Percentiles rank a stretch among this genome's conserved stretches.
Evolutionary conservation across 2,113 vertebrate species (phyloP).

Genomic region (Catharus bicknelli): DNA sequence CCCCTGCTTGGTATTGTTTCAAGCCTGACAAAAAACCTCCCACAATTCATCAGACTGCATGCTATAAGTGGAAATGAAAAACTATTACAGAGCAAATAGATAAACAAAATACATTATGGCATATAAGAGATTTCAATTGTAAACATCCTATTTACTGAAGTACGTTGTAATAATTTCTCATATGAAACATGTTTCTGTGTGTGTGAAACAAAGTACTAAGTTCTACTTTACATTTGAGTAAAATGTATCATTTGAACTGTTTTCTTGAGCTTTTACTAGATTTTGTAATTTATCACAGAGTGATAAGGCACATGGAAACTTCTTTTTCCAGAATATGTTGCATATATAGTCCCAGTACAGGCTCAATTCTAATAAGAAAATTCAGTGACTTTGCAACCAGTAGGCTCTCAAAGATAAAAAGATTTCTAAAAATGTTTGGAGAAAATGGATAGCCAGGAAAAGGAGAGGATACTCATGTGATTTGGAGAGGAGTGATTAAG

Average conservation of each 20-base stretch:
- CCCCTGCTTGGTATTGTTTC: neutral
- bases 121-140: neutral
- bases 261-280: neutral
- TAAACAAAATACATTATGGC: neutral
- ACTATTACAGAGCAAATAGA: neutral
- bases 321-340: neutral
- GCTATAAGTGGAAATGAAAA: neutral
- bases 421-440: accelerated
- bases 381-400: neutral
- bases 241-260: neutral
- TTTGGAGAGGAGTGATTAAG: neutral
- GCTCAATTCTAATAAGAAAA: neutral
- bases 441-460: neutral
- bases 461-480: neutral
- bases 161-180: neutral
- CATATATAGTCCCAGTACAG: neutral
- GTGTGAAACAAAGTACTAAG: neutral
- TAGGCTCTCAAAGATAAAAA: neutral
- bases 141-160: neutral
- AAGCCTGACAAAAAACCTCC: neutral
- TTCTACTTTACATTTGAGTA: neutral
- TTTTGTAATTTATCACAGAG: neutral
- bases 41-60: neutral
- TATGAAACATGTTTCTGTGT: neutral
- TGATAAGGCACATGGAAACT: accelerated